phyloP scores from a whole-genome alignment of 2,888 invertebrate species.

The Microctonus brassicae region DNA sequence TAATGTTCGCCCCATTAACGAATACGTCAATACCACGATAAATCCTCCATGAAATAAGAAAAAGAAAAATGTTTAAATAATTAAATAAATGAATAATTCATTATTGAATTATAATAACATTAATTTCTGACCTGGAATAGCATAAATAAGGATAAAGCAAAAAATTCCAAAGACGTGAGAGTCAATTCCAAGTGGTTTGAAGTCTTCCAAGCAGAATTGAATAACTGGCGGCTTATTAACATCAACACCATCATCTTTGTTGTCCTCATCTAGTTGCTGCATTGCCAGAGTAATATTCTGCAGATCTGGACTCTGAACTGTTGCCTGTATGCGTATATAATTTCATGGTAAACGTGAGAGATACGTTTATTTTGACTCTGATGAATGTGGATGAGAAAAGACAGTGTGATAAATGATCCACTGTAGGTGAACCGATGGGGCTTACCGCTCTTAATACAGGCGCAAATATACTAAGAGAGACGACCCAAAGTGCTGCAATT shows the following conservation, averaged over 20 bases:
- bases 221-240: conserved; percentile 62
- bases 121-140: conserved; percentile 76
- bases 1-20: conserved; percentile 79
- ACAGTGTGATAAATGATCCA: conserved; percentile 6
- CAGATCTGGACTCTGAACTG: conserved; percentile 49
- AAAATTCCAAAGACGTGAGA: conserved; percentile 77
- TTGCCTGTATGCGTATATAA: conserved; percentile 50
- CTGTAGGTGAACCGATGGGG: not conserved
- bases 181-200: conserved; percentile 72
- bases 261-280: conserved; percentile 31
- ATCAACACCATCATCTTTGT: conserved; percentile 28
- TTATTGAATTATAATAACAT: not conserved
- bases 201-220: conserved; percentile 77
- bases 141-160: conserved; percentile 82
- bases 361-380: not conserved
- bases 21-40: conserved; percentile 77
- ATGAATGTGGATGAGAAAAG: not conserved
- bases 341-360: not conserved
- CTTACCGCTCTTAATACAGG: conserved; percentile 74
- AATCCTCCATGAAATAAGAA: conserved; percentile 73
- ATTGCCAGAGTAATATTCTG: conserved; percentile 51
- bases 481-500: conserved; percentile 77
- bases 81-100: no score
- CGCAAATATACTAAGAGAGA: conserved; percentile 77
- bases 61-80: not conserved